Base-by-base conservation (phyloP, 2,113 vertebrate genomes). In the Heptranchias perlo region DNA sequence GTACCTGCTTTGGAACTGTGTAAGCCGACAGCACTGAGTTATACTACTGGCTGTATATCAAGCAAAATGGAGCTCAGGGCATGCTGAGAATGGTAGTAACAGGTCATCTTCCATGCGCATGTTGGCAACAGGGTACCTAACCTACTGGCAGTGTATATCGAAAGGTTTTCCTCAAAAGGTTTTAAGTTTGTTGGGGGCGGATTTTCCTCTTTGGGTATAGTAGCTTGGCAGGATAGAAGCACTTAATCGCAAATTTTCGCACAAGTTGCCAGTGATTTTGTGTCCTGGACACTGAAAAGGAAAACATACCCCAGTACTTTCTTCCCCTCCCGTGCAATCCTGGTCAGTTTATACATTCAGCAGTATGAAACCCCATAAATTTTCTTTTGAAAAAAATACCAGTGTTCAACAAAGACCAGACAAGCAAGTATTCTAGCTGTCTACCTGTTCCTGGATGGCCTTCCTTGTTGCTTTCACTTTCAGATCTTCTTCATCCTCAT, bases 401-500 rank as follows among this genome's bases (percentile, higher is more conserved):
- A 54, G 14, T 65, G 39, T 94, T 94, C 62, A 10, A 11, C 62
- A 64, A 49, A 28, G 62, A 8, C 8, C n/a, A 65, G 23, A 25
- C 11, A 52, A 18, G 10, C 28, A 58, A 95, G 47, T 11, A 49
- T 1, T 13, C 4, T 6, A 35, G 64, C 44, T 49, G 44, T 39
- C 4, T 69, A 95, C 94, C 94, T 95, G 64, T 69, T 95, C 94
- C 65, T 69, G 64, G 8, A 35, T 25, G 8, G 94, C 44, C 47
- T 49, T 95, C 65, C 14, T 95, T 52, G 23, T 69, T 47, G 93
- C 93, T 95, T 95, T 95, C 10, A 69, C 14, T 23, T 95, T 69
- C 64, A 49, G 28, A 35, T 69, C 65, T 13, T 95, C 94, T 95
- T 95, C 94, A 95, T 95, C 94, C 47, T 95, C 65, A 69, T 52